Base-by-base conservation (phyloP, 2,888 invertebrate species). In the Quadroppia sp. region DNA sequence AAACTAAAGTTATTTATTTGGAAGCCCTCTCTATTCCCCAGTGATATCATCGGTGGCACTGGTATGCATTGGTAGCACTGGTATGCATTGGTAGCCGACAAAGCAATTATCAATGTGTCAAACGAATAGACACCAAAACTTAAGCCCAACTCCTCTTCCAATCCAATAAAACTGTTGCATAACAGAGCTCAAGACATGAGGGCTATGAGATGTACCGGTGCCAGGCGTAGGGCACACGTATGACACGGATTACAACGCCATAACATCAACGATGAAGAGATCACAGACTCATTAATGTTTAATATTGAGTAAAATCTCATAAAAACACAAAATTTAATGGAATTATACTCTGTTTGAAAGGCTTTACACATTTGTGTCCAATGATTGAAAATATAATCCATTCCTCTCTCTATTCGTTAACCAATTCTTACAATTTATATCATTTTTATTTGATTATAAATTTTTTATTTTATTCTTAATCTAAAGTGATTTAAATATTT, bases 61-160 rank as follows among this genome's bases (percentile, higher is more conserved):
- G 32, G 28, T 23, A 56, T 9, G 56, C 13, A 56, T 6, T 56
- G 56, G 67, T 67, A 67, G 67, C 67, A 59, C 59, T 59, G 32
- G 28, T 23, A 56, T 9, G 56, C 13, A 56, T 6, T 56, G 56
- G 67, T 67, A 67, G 67, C 67, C 67, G 67, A 67, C 67, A 67
- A 67, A 67, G 67, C 67, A 67, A 67, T 67, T 67, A 67, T 67
- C 67, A 67, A 67, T 67, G 67, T 67, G 67, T 67, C 67, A 67
- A 67, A 67, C 67, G 67, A 67, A 67, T 67, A 67, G 40, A 67
- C 67, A 67, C 67, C 40, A 67, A 67, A 67, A 67, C 67, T 67
- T 67, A 67, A 67, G 40, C 40, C 67, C 67, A 40, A 67, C 67
- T 67, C 36, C 40, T 36, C 36, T 20, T 67, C 67, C 20, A 67